Evolutionary conservation across 2,888 invertebrate species (phyloP).

Genomic region (Tinea pellionella): DNA sequence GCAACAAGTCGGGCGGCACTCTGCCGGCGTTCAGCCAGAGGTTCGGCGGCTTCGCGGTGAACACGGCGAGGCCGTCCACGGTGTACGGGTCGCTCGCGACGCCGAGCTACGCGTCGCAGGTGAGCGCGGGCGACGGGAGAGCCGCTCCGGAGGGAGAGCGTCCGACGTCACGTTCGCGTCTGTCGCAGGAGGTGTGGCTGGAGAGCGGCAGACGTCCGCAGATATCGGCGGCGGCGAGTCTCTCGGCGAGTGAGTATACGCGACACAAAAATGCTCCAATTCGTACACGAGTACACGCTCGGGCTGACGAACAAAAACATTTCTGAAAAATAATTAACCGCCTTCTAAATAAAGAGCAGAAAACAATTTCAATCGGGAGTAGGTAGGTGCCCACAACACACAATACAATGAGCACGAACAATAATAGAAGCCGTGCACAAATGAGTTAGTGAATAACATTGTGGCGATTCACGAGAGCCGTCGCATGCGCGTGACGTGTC

Average conservation of each 20-base stretch:
- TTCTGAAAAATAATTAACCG: no score
- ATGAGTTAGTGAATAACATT: background rate
- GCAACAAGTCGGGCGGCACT: conserved; percentile 29
- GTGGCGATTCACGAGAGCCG: background rate
- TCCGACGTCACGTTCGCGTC: background rate
- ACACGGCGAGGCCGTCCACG: conserved; percentile 36
- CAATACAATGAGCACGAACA: no score
- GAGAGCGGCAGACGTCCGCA: conserved; percentile 38
- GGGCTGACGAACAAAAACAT: no score
- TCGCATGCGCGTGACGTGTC: conserved; percentile 34
- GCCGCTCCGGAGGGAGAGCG: background rate
- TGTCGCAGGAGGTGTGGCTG: conserved; percentile 39
- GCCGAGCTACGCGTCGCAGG: conserved; percentile 16
- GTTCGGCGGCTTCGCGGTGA: conserved; percentile 53
- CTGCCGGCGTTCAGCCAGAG: conserved; percentile 69
- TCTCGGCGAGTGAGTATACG: conserved; percentile 76
- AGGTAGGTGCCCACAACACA: no score
- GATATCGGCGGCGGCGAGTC: conserved; percentile 75
- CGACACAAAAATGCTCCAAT: background rate
- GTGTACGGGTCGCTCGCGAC: conserved; percentile 30
- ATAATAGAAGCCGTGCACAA: background rate
- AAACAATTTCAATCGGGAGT: no score
- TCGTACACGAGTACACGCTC: no score
- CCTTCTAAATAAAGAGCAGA: no score
- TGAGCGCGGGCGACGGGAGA: background rate